These are phyloP conservation scores for Argya squamiceps DNA, from an alignment of 2,797 vertebrate genomes.

Conservation along the genomic window DNA sequence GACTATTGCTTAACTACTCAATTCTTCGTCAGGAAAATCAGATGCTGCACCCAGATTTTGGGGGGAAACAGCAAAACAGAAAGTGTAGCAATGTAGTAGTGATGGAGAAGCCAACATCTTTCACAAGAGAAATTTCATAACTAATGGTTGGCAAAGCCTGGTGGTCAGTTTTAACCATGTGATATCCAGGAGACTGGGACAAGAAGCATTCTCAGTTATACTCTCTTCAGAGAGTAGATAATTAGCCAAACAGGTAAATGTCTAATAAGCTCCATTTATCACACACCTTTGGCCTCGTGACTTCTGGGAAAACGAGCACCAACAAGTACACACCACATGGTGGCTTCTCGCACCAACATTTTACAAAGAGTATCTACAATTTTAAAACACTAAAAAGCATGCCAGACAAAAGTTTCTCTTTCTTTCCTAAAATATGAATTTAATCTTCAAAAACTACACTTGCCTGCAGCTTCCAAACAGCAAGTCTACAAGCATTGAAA, in stretches of 20 bases:
- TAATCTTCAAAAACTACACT: not conserved
- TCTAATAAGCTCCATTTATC: not conserved
- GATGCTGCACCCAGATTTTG: not conserved
- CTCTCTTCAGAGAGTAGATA: not conserved
- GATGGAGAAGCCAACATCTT: not conserved
- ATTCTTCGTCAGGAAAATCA: not conserved
- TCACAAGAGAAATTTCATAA: not conserved
- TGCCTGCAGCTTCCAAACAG: not conserved
- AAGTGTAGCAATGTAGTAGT: not conserved
- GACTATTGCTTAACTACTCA: not conserved
- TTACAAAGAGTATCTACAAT: not conserved
- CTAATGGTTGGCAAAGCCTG: not conserved
- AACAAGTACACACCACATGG: not conserved
- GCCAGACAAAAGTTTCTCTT: not conserved
- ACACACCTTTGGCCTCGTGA: not conserved
- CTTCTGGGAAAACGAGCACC: not conserved
- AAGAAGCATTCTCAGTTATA: not conserved
- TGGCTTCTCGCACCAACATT: not conserved
- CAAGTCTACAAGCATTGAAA: not conserved
- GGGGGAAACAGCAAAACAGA: not conserved
- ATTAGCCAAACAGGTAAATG: not conserved
- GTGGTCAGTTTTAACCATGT: not conserved
- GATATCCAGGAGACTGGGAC: not conserved
- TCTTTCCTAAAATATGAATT: not conserved
- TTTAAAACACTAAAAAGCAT: not conserved